A percentile compares a stretch with the other conserved stretches of the same genome.
Evolutionary conservation across 2,888 invertebrate species (phyloP).

Genomic region (Heterodera filipjevi): DNA sequence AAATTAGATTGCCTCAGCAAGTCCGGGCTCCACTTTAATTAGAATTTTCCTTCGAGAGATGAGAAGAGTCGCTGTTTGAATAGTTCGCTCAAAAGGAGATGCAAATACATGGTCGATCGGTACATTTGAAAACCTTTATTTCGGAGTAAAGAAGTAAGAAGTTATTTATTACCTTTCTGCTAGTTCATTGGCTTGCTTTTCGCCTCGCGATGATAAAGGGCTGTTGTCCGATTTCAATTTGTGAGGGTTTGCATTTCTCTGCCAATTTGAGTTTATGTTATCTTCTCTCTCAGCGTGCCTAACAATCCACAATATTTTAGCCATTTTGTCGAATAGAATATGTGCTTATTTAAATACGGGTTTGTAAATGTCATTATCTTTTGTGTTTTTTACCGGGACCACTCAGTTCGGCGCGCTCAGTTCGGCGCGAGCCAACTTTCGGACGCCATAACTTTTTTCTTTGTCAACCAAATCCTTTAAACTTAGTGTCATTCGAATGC

Average conservation of each 20-base stretch:
- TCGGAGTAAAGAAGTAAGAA: background rate
- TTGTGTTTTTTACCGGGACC: no score
- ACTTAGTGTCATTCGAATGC: no score
- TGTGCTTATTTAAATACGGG: no score
- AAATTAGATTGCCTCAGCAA: conserved; percentile 46
- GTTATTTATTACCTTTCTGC: conserved; percentile 34
- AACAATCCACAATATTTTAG: conserved; percentile 57
- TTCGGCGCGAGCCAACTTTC: no score
- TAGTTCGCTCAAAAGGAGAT: conserved; percentile 61
- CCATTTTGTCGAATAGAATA: background rate
- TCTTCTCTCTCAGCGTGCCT: conserved; percentile 59
- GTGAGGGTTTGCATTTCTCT: conserved; percentile 30
- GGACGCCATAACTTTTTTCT: no score
- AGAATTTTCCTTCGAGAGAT: conserved; percentile 45
- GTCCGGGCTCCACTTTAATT: conserved; percentile 61
- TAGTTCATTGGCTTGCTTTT: conserved; percentile 55
- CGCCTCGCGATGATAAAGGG: conserved; percentile 53
- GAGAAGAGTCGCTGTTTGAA: conserved; percentile 57
- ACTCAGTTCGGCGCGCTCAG: no score
- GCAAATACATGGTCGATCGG: conserved; percentile 53
- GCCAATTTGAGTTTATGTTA: conserved; percentile 46
- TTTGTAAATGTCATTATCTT: no score
- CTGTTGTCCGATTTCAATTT: conserved; percentile 55
- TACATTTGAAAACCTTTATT: conserved; percentile 52
- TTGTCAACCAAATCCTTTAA: no score